Base-by-base conservation (phyloP, 2,888 invertebrate species). In the Cyclophora albipunctata region DNA sequence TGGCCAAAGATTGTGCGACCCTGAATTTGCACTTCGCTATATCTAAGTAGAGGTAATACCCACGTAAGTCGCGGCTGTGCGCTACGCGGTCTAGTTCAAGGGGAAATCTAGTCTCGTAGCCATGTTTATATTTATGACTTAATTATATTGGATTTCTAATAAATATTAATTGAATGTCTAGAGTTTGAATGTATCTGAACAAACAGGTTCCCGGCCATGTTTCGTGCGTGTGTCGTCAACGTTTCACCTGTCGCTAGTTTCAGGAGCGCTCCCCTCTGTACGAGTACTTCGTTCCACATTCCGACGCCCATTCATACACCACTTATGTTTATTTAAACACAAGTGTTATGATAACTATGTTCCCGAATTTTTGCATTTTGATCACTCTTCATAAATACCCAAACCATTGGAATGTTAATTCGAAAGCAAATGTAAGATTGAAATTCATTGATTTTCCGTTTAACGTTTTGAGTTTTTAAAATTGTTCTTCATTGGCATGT, bases 401-500 rank as follows among this genome's bases (percentile, higher is more conserved):
- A 50, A 48, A 49, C 46, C 48, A 34, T 37, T 37, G 49, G 54
- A 55, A 60, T 58, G 53, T 58, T 50, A 60, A 60, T 60, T 55
- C 50, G 46, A 53, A 54, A 56, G 40, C 47, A 41, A 49, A 52
- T 50, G 54, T 53, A 54, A 52, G 50, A 55, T 53, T 53, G 52
- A 54, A 56, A 55, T 57, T 58, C 34, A 55, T 53, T 53, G 52
- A 54, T 55, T 54, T 57, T 58, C 34, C 35, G 41, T 50, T 50
- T 55, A 55, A 52, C 55, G 51, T 52, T 61, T 53, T 55, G 20
- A 55, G 51, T 66, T 64, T 67, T 64, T 66, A 41, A 56, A 55
- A 61, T 52, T 55, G 55, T 55, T 66, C 69, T 78, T 72, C 79
- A 79, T 73, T 69, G 71, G 76, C 82, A 78, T 83, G 78, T 81